Percentiles rank a stretch among this genome's conserved stretches.
These are phyloP conservation scores for Beroe forskalii DNA, from an alignment of 37 sponge, comb jelly and placozoan species.

Conservation along the genomic window DNA sequence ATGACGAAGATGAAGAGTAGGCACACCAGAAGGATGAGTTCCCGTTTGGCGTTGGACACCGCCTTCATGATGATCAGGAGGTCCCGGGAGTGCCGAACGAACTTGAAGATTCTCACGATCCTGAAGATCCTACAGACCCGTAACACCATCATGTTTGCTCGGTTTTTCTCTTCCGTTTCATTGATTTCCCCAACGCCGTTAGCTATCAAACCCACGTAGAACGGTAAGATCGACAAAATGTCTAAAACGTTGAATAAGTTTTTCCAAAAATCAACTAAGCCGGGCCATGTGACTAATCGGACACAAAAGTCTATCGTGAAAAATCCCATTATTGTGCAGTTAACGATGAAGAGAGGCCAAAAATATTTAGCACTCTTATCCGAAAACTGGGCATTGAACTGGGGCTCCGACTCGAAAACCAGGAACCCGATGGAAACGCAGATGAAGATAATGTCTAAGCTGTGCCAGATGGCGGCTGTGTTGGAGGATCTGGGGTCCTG, in stretches of 20 bases:
- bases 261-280: slow-evolving; percentile 44
- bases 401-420: slow-evolving; percentile 1
- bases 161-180: neutral
- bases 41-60: slow-evolving; percentile 55
- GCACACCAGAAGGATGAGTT: slow-evolving; percentile 50
- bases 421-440: slow-evolving; percentile 47
- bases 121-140: slow-evolving; percentile 48
- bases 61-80: slow-evolving; percentile 60
- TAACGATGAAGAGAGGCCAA: slow-evolving; percentile 26
- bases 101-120: slow-evolving; percentile 56
- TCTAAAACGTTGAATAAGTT: slow-evolving; percentile 60
- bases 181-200: neutral
- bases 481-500: slow-evolving; percentile 50
- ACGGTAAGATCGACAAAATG: slow-evolving; percentile 35
- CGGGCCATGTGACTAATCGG: slow-evolving; percentile 34
- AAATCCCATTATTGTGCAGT: slow-evolving; percentile 51
- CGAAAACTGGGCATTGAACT: neutral
- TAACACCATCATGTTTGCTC: neutral
- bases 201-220: slow-evolving; percentile 31
- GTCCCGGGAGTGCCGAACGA: slow-evolving; percentile 49
- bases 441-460: slow-evolving; percentile 55
- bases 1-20: slow-evolving; percentile 57
- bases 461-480: slow-evolving; percentile 50
- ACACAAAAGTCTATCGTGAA: slow-evolving; percentile 26
- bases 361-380: slow-evolving; percentile 2